These are phyloP conservation scores for Amphimedon queenslandica DNA, from an alignment of 37 sponge, comb jelly and placozoan species.

Conservation along the genomic window DNA sequence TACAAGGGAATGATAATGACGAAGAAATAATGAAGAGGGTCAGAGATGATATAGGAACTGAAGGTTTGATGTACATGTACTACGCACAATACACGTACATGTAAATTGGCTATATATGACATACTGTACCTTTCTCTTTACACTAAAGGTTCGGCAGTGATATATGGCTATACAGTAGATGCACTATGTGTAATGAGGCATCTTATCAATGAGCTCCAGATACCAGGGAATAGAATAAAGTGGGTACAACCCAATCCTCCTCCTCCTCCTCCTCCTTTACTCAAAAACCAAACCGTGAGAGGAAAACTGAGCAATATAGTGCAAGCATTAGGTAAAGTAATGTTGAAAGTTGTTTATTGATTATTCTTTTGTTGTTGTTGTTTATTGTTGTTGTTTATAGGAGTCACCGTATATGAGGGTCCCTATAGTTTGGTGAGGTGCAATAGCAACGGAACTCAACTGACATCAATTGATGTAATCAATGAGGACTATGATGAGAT, in stretches of 20 bases:
- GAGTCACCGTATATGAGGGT: no score
- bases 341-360: no score
- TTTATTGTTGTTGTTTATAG: no score
- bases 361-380: no score
- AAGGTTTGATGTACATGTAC: no score
- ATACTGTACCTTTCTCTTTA: neutral
- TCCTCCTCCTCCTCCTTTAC: neutral
- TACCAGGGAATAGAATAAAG: neutral
- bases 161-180: neutral
- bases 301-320: no score
- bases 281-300: neutral
- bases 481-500: no score
- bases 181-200: neutral
- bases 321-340: no score
- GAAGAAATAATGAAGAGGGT: neutral
- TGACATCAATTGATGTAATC: no score
- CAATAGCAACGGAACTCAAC: no score
- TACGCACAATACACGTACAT: neutral
- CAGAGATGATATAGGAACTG: neutral
- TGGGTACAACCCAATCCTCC: neutral
- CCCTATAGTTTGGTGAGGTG: no score
- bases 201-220: neutral
- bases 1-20: slow-evolving; percentile 7
- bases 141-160: neutral
- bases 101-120: neutral